Base-by-base conservation (phyloP, 64 coral and sea anemone species). In the Catalaphyllia jardinei region DNA sequence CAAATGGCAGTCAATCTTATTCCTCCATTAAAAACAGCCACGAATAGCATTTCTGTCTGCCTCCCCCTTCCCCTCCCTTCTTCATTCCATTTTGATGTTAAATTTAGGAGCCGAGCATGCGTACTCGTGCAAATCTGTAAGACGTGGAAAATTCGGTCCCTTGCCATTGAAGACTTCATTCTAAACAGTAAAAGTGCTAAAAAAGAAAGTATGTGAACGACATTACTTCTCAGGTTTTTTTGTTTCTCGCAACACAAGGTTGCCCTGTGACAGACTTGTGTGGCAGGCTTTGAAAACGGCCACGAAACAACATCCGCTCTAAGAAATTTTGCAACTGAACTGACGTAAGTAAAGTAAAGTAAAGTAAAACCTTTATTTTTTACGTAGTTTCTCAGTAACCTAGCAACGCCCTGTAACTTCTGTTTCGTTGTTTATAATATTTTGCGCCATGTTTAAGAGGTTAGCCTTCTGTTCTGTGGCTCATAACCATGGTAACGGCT, bases 21-120 rank as follows among this genome's bases (percentile, higher is more conserved):
- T 80, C 83, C 28, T 59, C 80, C 39, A 75, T 92, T 14, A 19
- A 74, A n/a, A 92, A 86, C 42, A 71, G 49, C 46, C 31, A 77
- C 10, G 20, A 78, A 2, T 85, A 51, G 78, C 31, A 22, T 3
- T 31, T 20, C 8, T 42, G 20, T 22, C 8, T 10, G 3, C 35
- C 35, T 2, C 28, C 17, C 4, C 29, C 25, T 16, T 2, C 18
- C 29, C 35, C 35, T 35, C 31, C 17, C 15, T 0, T 49, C 35
- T 19, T 15, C 17, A 14, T 12, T 42, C 28, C 17, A 74, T 87
- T 72, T 52, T 74, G 19, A 59, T 74, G 74, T 29, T 73, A 6
- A 87, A 87, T 60, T 87, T 86, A 64, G 17, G 24, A 46, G 31
- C 54, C 54, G 54, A 57, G 15, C 54, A 15, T 16, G 10, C 8